Evolutionary conservation across 2,888 invertebrate species (phyloP).

Genomic region (Orthonevra nobilis): DNA sequence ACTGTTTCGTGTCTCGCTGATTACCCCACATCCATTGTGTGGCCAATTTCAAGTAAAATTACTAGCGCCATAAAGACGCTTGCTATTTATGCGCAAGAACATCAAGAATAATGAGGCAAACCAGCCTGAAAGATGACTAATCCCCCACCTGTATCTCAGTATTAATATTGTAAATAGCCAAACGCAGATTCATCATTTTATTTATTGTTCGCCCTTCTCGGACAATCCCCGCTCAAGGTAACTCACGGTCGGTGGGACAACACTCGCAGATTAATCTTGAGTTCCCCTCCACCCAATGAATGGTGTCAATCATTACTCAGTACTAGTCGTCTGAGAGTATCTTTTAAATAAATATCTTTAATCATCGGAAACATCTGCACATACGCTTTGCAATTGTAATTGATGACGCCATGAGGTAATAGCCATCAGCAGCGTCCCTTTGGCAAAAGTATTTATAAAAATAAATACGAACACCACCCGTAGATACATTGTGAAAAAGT

Average conservation of each 20-base stretch:
- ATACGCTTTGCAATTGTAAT: conserved; percentile 32
- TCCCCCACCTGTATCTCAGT: conserved; percentile 7
- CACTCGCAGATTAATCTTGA: conserved; percentile 9
- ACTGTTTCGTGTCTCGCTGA: no score
- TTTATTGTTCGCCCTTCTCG: conserved; percentile 44
- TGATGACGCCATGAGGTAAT: conserved; percentile 30
- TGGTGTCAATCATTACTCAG: conserved; percentile 14
- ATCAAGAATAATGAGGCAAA: conserved; percentile 30
- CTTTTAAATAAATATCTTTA: conserved; percentile 11
- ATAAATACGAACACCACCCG: neutral
- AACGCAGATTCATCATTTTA: conserved; percentile 25
- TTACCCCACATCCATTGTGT: no score
- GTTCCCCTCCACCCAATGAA: neutral
- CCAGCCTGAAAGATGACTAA: conserved; percentile 1
- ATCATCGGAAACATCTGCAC: conserved; percentile 39
- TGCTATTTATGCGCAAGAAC: no score
- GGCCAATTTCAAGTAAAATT: no score
- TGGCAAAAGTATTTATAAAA: neutral
- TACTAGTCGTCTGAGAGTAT: neutral
- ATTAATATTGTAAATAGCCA: conserved; percentile 17
- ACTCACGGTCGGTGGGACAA: conserved; percentile 1
- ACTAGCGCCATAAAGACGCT: no score
- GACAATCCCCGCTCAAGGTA: conserved; percentile 43
- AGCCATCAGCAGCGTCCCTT: neutral
- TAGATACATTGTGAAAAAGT: neutral